Conservation (phyloP, 2,888 invertebrate genomes). For the Imbricaverruca yamaguchii region DNA sequence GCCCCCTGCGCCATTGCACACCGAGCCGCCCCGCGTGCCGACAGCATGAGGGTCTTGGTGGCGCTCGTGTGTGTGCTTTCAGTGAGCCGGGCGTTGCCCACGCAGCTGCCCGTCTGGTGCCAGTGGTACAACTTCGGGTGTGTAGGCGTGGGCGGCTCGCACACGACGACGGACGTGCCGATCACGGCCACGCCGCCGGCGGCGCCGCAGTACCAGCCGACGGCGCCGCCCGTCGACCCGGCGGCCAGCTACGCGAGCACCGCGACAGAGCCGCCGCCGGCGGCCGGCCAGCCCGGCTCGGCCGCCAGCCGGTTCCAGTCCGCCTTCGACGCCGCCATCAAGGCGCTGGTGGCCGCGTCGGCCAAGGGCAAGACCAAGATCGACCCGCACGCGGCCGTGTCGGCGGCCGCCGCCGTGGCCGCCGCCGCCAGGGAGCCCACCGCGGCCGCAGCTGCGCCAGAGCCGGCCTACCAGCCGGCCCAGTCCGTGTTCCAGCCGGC, state of each 20-base stretch:
- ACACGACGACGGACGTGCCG: too few species aligned
- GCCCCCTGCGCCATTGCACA: neutral
- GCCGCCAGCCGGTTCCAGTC: neutral
- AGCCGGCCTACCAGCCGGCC: slow-evolving; percentile 4
- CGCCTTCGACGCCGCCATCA: neutral
- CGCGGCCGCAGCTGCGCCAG: neutral
- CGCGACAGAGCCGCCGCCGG: neutral
- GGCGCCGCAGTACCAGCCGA: too few species aligned
- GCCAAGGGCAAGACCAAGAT: neutral
- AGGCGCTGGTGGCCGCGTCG: neutral
- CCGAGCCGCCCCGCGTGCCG: neutral
- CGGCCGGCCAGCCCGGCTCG: neutral
- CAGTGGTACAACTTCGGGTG: too few species aligned
- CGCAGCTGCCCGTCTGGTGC: neutral
- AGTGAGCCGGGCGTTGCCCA: neutral
- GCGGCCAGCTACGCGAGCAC: neutral
- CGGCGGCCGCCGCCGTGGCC: neutral
- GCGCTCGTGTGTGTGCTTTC: neutral
- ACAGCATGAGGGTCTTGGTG: neutral
- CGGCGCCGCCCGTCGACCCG: neutral
- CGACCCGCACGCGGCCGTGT: neutral
- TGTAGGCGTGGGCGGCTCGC: too few species aligned
- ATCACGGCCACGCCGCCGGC: too few species aligned
- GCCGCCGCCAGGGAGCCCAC: neutral
- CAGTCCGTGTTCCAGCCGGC: neutral